A percentile compares a stretch with the other conserved stretches of the same genome.
Conservation (phyloP, 2,797 vertebrate species). For the Tokudaia tokunoshimensis region DNA sequence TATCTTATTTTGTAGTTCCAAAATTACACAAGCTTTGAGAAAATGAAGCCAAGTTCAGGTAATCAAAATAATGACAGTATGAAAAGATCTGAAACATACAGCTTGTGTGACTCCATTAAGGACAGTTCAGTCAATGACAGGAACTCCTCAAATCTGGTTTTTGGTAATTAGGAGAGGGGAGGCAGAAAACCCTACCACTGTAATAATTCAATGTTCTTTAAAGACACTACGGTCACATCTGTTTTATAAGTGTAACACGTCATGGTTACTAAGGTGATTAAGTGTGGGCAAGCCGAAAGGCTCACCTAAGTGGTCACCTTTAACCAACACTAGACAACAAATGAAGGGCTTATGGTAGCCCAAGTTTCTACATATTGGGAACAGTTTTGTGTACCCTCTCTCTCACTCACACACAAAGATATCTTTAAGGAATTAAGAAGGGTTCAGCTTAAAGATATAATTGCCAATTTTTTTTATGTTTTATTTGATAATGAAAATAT, state of each 20-base stretch:
- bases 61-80: conserved; percentile 51
- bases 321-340: conserved; percentile 52
- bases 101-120: background rate
- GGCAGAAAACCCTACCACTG: conserved; percentile 2
- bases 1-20: conserved; percentile 44
- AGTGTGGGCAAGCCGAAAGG: conserved; percentile 28
- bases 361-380: conserved; percentile 42
- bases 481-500: conserved; percentile 51
- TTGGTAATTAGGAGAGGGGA: background rate
- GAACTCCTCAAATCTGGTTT: background rate
- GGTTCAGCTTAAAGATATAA: conserved; percentile 47
- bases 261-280: background rate
- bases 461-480: conserved; percentile 34
- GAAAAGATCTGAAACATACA: conserved; percentile 28
- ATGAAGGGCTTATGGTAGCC: conserved; percentile 14
- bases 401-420: background rate
- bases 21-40: conserved; percentile 48
- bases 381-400: background rate
- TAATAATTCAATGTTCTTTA: conserved; percentile 30
- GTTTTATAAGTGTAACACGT: background rate
- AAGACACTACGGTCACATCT: background rate
- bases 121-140: background rate
- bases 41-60: conserved; percentile 54
- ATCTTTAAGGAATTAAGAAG: background rate
- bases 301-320: background rate